These are phyloP conservation scores for Nixonia krombeini DNA, from an alignment of 1,140 invertebrate genomes.

Conservation along the genomic window DNA sequence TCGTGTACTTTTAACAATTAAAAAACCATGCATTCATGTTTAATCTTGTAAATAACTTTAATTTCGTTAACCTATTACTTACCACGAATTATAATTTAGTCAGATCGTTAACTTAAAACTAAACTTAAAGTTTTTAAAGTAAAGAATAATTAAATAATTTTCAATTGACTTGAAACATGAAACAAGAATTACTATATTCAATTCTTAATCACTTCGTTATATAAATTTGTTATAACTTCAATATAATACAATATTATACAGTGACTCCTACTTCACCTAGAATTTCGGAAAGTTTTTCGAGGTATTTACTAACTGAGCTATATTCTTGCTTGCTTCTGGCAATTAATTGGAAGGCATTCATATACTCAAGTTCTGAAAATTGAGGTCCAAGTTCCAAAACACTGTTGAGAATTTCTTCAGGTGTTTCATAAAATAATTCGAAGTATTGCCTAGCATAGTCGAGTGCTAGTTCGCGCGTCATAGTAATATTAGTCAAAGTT, in stretches of 20 bases:
- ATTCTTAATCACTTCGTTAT: no score
- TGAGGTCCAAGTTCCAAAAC: slow-evolving; percentile 86
- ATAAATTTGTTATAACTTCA: no score
- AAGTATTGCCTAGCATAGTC: slow-evolving; percentile 91
- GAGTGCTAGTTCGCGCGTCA: slow-evolving; percentile 85
- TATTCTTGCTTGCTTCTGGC: slow-evolving; percentile 73
- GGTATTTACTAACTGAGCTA: slow-evolving; percentile 69
- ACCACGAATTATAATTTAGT: no score
- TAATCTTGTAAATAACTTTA: no score
- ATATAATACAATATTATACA: slow-evolving; percentile 70
- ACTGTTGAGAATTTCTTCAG: slow-evolving; percentile 87
- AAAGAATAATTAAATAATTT: no score
- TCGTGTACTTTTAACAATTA: no score
- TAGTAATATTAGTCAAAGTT: slow-evolving; percentile 87
- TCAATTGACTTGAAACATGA: no score
- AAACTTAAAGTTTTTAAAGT: no score
- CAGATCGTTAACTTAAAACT: no score
- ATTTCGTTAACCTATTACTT: no score
- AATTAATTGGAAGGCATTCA: slow-evolving; percentile 85
- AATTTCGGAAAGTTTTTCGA: slow-evolving; percentile 78
- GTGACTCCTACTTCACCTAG: slow-evolving; percentile 78
- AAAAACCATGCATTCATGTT: no score
- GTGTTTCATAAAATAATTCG: slow-evolving; percentile 87
- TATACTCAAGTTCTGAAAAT: slow-evolving; percentile 89
- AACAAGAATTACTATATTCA: no score